Percentiles rank a stretch among this genome's conserved stretches.
phyloP scores from a whole-genome alignment of 2,113 vertebrate species.

The Microcebus griseorufus region DNA sequence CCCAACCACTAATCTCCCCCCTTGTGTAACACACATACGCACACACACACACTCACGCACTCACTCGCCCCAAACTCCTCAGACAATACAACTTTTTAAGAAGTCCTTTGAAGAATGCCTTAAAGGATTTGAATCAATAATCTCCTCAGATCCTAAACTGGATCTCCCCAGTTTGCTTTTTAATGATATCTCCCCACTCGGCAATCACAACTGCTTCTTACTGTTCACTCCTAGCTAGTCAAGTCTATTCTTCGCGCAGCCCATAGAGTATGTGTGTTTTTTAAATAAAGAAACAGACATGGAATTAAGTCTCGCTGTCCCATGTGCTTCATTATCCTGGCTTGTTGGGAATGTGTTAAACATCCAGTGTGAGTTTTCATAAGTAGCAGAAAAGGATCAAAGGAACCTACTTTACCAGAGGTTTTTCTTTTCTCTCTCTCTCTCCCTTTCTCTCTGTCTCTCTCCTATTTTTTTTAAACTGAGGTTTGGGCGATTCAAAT shows the following conservation, averaged over 20 bases:
- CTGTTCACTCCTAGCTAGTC: conserved; percentile 47
- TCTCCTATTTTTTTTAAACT: background rate
- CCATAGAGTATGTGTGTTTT: background rate
- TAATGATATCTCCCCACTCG: conserved; percentile 70
- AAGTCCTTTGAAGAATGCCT: conserved; percentile 72
- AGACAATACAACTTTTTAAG: conserved; percentile 78
- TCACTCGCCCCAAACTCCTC: conserved; percentile 58
- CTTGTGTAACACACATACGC: background rate
- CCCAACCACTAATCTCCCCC: conserved; percentile 56
- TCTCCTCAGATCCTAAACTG: conserved; percentile 61
- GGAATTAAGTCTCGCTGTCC: conserved; percentile 60
- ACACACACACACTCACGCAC: background rate
- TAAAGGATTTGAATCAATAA: conserved; percentile 71
- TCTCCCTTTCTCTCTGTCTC: background rate
- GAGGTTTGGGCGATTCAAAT: conserved; percentile 76
- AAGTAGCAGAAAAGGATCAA: conserved; percentile 72
- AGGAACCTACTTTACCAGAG: conserved; percentile 60
- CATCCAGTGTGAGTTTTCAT: conserved; percentile 69
- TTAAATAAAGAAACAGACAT: conserved; percentile 75
- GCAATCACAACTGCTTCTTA: conserved; percentile 59
- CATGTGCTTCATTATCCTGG: conserved; percentile 72
- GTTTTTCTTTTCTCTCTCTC: conserved; percentile 64
- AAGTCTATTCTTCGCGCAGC: conserved; percentile 8
- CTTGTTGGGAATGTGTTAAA: conserved; percentile 75
- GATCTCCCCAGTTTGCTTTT: conserved; percentile 66